A percentile compares a stretch with the other conserved stretches of the same genome.
Conservation (phyloP, 2,888 invertebrate genomes). For the Trissolcus japonicus region DNA sequence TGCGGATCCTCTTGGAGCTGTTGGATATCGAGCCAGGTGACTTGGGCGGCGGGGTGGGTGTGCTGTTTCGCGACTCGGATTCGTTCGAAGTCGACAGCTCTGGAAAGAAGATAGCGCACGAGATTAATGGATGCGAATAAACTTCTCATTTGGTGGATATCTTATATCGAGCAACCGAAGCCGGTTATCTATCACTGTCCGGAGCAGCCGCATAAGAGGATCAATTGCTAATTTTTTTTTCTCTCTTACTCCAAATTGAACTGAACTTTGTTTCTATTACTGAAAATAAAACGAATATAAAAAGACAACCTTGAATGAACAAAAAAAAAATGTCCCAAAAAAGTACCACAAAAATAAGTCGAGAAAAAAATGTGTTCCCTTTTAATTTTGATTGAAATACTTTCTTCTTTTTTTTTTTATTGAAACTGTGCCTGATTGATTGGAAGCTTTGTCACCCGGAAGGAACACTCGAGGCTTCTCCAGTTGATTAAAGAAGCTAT, state of each 20-base stretch:
- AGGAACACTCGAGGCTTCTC: conserved; percentile 21
- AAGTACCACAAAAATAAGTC: too few species aligned
- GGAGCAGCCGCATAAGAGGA: conserved; percentile 19
- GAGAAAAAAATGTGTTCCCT: too few species aligned
- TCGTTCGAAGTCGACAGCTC: conserved; percentile 73
- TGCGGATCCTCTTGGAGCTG: conserved; percentile 91
- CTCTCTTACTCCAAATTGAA: background rate
- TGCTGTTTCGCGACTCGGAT: conserved; percentile 76
- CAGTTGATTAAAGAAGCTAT: conserved; percentile 25
- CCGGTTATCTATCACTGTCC: conserved; percentile 33
- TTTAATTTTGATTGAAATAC: too few species aligned
- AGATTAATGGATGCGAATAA: conserved; percentile 42
- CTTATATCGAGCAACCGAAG: conserved; percentile 14
- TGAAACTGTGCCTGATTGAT: conserved; percentile 25
- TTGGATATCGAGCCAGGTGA: conserved; percentile 73
- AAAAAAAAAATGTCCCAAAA: too few species aligned
- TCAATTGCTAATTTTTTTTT: background rate
- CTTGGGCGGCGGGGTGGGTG: conserved; percentile 77
- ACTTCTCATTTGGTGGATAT: conserved; percentile 23
- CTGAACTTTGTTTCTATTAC: background rate
- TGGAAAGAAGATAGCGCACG: conserved; percentile 57
- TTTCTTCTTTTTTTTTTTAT: too few species aligned
- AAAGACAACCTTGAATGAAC: too few species aligned
- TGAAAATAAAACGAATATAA: background rate
- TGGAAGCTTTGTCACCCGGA: conserved; percentile 20